Percentiles rank a stretch among this genome's conserved stretches.
Conservation (phyloP, 1,140 invertebrate species). For the Lerema accius region DNA sequence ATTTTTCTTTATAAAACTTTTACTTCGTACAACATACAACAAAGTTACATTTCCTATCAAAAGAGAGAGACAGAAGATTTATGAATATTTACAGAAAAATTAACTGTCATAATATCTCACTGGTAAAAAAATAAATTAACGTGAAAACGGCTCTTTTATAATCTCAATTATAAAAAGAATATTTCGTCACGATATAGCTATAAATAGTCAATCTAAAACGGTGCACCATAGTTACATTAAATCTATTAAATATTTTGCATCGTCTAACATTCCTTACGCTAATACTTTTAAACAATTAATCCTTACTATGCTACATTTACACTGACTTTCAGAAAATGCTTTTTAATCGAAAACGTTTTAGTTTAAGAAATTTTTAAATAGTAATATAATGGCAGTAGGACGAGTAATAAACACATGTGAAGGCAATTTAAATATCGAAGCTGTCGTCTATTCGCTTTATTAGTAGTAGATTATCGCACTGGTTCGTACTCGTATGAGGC, state of each 20-base stretch:
- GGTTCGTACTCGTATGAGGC: slow-evolving; percentile 4
- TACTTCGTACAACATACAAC: slow-evolving; percentile 63
- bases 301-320: slow-evolving; percentile 46
- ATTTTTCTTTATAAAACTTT: slow-evolving; percentile 61
- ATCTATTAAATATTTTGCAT: slow-evolving; percentile 67
- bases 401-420: slow-evolving; percentile 28
- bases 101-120: slow-evolving; percentile 34
- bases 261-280: slow-evolving; percentile 62
- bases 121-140: slow-evolving; percentile 51
- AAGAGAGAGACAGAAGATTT: slow-evolving; percentile 53
- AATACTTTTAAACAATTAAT: slow-evolving; percentile 58
- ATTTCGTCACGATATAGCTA: slow-evolving; percentile 35
- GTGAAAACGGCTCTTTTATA: slow-evolving; percentile 43
- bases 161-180: slow-evolving; percentile 50
- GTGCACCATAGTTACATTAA: slow-evolving; percentile 73
- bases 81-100: slow-evolving; percentile 75
- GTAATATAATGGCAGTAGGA: slow-evolving; percentile 5
- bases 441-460: slow-evolving; percentile 23
- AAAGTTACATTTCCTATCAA: slow-evolving; percentile 52
- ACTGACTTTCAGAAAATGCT: slow-evolving; percentile 34
- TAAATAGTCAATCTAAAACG: slow-evolving; percentile 56
- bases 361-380: slow-evolving; percentile 37
- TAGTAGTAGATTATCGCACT: slow-evolving; percentile 15
- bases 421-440: slow-evolving; percentile 32
- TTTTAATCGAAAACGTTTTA: slow-evolving; percentile 20